Conservation (phyloP, 2,797 vertebrate species). For the Oophaga sylvatica region DNA sequence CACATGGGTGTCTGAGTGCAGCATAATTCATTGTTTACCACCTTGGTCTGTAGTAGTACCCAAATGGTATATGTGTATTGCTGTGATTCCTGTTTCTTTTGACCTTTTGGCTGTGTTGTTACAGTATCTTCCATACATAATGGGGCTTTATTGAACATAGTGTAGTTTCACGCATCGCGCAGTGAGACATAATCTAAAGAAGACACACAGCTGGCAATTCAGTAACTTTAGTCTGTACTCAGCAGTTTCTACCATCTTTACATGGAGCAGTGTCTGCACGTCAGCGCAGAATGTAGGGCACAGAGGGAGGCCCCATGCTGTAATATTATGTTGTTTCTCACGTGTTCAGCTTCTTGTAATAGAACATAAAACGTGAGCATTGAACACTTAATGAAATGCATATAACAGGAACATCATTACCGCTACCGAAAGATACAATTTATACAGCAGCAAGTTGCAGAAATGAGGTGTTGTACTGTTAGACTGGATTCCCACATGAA, state of each 20-base stretch:
- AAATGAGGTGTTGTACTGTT: not conserved
- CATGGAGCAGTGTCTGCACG: not conserved
- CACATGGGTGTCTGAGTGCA: no score
- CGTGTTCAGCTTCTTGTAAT: conserved; percentile 12
- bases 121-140: not conserved
- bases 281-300: conserved; percentile 23
- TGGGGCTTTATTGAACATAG: not conserved
- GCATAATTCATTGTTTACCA: not conserved
- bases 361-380: conserved; percentile 1
- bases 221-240: conserved; percentile 6
- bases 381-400: conserved; percentile 25
- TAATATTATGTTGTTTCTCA: conserved; percentile 16
- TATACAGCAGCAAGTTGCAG: not conserved
- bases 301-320: not conserved
- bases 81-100: not conserved
- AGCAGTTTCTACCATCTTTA: conserved; percentile 17
- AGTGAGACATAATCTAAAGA: not conserved
- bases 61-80: not conserved
- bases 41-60: no score
- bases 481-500: not conserved
- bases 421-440: not conserved
- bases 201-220: not conserved
- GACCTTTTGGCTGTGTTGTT: not conserved
- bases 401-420: conserved; percentile 35
- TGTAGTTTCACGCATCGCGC: not conserved